These are phyloP conservation scores for Perca fluviatilis DNA, from an alignment of 2,113 vertebrate species.

Conservation along the genomic window DNA sequence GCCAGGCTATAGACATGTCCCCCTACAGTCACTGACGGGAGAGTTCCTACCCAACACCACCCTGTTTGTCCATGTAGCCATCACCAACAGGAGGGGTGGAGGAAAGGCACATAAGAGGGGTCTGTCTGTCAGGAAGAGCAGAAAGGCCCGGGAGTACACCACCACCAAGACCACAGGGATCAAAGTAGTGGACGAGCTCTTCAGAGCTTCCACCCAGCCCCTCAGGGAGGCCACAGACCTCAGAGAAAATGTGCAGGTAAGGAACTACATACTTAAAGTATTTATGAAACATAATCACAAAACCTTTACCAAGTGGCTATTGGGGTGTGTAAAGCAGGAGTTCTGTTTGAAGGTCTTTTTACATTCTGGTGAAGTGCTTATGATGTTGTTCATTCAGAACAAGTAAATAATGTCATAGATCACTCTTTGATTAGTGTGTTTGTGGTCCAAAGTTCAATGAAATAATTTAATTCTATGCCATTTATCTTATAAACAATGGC, in stretches of 20 bases:
- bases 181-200: slow-evolving; percentile 93
- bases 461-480: neutral
- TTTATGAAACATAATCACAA: neutral
- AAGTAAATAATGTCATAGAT: neutral
- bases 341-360: neutral
- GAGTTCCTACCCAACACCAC: slow-evolving; percentile 92
- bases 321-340: neutral
- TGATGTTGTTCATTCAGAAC: neutral
- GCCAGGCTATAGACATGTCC: slow-evolving; percentile 92
- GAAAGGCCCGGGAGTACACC: slow-evolving; percentile 90
- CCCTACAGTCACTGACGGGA: slow-evolving; percentile 90
- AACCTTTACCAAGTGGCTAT: neutral
- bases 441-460: neutral
- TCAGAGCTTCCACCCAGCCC: slow-evolving; percentile 91
- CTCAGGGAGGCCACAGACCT: slow-evolving; percentile 93
- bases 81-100: slow-evolving; percentile 91
- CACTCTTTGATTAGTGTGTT: neutral
- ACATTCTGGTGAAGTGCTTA: neutral
- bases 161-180: slow-evolving; percentile 92
- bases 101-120: slow-evolving; percentile 92
- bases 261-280: slow-evolving; percentile 1
- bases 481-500: neutral
- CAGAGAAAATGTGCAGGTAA: slow-evolving; percentile 94
- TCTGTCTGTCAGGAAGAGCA: slow-evolving; percentile 89
- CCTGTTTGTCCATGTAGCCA: slow-evolving; percentile 92